These are phyloP conservation scores for Drosophila lacertosa DNA, from an alignment of 1,140 invertebrate species.

Conservation along the genomic window DNA sequence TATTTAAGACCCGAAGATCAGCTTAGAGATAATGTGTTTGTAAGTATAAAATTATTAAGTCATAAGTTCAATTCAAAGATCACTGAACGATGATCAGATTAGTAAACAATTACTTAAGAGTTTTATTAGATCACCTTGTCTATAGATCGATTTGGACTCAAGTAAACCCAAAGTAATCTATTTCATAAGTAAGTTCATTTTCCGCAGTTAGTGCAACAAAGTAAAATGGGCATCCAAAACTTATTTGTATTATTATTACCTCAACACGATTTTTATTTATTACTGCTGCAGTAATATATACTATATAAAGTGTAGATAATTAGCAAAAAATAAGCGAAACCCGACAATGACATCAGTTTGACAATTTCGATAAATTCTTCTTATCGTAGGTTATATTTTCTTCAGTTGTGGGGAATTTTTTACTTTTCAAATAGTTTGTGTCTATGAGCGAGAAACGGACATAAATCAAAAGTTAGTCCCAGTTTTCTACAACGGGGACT, in stretches of 20 bases:
- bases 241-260: neutral
- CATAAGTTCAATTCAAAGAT: no score
- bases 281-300: neutral
- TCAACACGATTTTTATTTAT: neutral
- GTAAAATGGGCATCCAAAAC: neutral
- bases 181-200: no score
- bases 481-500: neutral
- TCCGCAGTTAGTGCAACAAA: neutral
- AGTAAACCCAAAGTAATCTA: no score
- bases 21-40: no score
- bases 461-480: constrained; percentile 2
- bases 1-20: no score
- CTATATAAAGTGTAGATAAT: neutral
- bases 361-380: constrained; percentile 6
- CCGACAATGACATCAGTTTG: constrained; percentile 4
- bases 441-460: neutral
- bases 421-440: neutral
- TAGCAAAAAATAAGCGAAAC: neutral
- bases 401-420: neutral
- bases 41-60: no score
- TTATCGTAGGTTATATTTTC: neutral
- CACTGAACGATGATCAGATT: no score
- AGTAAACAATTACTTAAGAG: no score
- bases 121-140: no score
- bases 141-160: no score